Base-by-base conservation (phyloP, 2,888 invertebrate genomes). In the Hyposoter didymator region DNA sequence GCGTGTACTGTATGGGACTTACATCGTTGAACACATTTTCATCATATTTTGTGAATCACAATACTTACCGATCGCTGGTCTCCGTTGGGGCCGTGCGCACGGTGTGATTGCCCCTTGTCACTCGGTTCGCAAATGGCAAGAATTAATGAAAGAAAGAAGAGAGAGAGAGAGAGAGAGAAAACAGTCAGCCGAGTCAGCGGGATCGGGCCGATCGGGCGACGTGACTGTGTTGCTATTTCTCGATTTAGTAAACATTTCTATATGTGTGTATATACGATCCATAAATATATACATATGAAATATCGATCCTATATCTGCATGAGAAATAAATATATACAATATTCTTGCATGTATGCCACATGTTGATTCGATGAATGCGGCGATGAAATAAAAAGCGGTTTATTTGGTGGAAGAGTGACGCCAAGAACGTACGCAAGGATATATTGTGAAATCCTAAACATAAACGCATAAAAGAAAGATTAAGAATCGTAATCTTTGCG, bases 101-200 rank as follows among this genome's bases (percentile, higher is more conserved):
- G 59, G 59, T 59, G 59, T 59, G 28, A 59, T 14, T 28, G 28
- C 28, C 28, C 59, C 28, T 59, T 28, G 28, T 59, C 78, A 43
- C 80, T 81, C 75, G 78, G 85, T 70, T 85, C 78, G 80, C 78
- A 74, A 82, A 73, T 66, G 72, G 5, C 8, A 52, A 19, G 52
- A 52, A 52, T n/a, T 17, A 49, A 39, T 39, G 49, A 66, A 19
- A 70, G 47, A 70, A 22, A 45, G 19, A 35, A 32, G 32, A 49
- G 32, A 28, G 19, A 35, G 43, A 28, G 59, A 45, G 35, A 12
- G 55, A 39, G 14, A 64, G 62, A 72, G 72, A 39, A 67, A 74
- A 74, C 73, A 91, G 91, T 91, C 91, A 92, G 90, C 90, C 90
- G 89, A 91, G 91, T 91, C 91, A 92, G 90, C 90, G 90, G 89